Evolutionary conservation across 2,113 vertebrate species (phyloP), one percentile per base, ranked within the genome.

Genomic region (Clarias macrocephalus): DNA sequence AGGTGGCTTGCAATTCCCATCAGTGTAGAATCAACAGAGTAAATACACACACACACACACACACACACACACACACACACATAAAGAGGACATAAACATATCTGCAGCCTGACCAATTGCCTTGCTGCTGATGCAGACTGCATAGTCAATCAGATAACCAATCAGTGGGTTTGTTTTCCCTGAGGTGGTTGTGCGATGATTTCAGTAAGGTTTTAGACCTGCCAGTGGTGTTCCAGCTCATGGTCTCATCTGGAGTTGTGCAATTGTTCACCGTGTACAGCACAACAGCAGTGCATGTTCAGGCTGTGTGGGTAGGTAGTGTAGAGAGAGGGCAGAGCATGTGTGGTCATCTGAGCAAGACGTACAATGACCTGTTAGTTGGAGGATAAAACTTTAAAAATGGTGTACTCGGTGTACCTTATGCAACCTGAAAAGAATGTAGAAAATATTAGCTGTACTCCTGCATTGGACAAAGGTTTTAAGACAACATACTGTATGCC

Each of bases 111-210:
- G 81, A 79, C 89, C 75, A 90, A 62, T 86, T 62, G 76, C 15
- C 42, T 28, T 18, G 15, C 19, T 62, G 28, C 79, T 48, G 56
- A 59, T 42, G 23, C 28, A 6, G 23, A 48, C 19, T 60, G 48
- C 18, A 66, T 37, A 25, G 66, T 59, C 62, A 62, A 57, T 88
- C 80, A 85, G 72, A 63, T 77, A 83, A 85, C 72, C 72, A 87
- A 88, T 88, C 89, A 86, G 28, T 59, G 19, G 25, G 86, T 65
- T 86, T 56, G 62, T 52, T n/a, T 57, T 76, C 28, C 56, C 16
- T 30, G 30, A 28, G 48, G 42, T 56, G 83, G 48, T 65, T 10
- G 72, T 37, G 48, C 9, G 57, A 6, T 13, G 57, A 6, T 13
- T 60, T 83, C n/a, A 80, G 30, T 19, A 79, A 83, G 11, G 68